Percentiles rank a stretch among this genome's conserved stretches.
These are phyloP conservation scores for Polyodon spathula DNA, from an alignment of 2,113 vertebrate species.

Conservation along the genomic window DNA sequence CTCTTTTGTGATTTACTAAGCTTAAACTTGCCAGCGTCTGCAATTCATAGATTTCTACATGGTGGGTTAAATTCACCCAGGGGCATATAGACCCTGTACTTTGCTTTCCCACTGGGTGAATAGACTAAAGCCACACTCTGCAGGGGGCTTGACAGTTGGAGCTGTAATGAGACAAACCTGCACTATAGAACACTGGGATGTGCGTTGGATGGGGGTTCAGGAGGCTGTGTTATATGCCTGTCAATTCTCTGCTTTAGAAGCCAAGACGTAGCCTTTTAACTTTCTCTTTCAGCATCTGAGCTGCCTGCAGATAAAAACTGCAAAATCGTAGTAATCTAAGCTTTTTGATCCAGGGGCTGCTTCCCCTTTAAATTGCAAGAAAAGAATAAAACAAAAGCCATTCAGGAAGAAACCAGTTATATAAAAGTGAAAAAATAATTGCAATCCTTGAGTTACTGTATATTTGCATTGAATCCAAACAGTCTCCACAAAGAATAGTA, in stretches of 20 bases:
- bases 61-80: slow-evolving; percentile 34
- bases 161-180: slow-evolving; percentile 62
- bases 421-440: slow-evolving; percentile 13
- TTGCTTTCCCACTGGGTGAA: slow-evolving; percentile 28
- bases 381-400: slow-evolving; percentile 23
- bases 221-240: slow-evolving; percentile 49
- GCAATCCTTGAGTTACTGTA: slow-evolving; percentile 1
- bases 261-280: slow-evolving; percentile 34
- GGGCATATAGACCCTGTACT: slow-evolving; percentile 28
- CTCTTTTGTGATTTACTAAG: slow-evolving; percentile 3
- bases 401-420: slow-evolving; percentile 14
- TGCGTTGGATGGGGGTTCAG: slow-evolving; percentile 54
- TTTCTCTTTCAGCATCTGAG: slow-evolving; percentile 27
- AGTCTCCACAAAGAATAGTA: slow-evolving; percentile 8
- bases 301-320: slow-evolving; percentile 37
- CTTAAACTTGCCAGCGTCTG: slow-evolving; percentile 17
- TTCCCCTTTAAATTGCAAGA: slow-evolving; percentile 34
- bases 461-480: slow-evolving; percentile 43
- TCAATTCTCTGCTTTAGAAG: slow-evolving; percentile 44
- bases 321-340: slow-evolving; percentile 27
- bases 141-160: slow-evolving; percentile 34
- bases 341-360: slow-evolving; percentile 30
- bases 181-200: slow-evolving; percentile 47
- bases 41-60: slow-evolving; percentile 30
- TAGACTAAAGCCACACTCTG: slow-evolving; percentile 25